Base-by-base conservation (phyloP, 35 echinoderm and acorn worm genomes). In the Heliocidaris erythrogramma region DNA sequence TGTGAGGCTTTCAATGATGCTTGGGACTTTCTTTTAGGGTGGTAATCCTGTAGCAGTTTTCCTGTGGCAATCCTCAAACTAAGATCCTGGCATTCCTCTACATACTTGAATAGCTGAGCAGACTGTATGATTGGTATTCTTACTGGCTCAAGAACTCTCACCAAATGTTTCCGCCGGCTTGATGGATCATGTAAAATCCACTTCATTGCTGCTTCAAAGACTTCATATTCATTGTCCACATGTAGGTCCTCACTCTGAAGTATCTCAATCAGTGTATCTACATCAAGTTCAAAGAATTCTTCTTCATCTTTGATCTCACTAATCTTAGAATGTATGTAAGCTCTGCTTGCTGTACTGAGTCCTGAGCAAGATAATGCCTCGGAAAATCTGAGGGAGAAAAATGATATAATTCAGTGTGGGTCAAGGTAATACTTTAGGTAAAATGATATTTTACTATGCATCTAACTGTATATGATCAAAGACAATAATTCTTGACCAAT, bases 211-310 rank as follows among this genome's bases (percentile, higher is more conserved):
- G 98, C 96, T 53, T 95, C 88, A 85, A 99, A 99, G 27, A 99
- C 96, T 92, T 99, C 97, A 94, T 97, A 96, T 90, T 99, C 98
- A 35, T 92, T 97, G 88, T 99, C 98, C 31, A 99, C 95, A 85
- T 92, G 61, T 35, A 99, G 47, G 49, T 95, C 88, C 59, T 99
- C 98, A 92, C 98, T 99, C 21, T 85, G 71, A 0, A 97, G 49
- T 3, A 99, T 42, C 7, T 95, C 71, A 30, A 96, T 61, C 16
- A 99, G 78, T 65, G 94, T 53, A 0, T 95, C 95, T 5, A 86
- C 29, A 31, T 93, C 47, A 27, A 97, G 78, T 2, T 96, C 96
- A 29, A 96, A 85, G 85, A 99, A 99, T 47, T 99, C 98, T 16
- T 99, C 98, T 78, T 96, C 49, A 59, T 96, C 65, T 1, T 93